Base-by-base conservation (phyloP, 1,140 invertebrate species). In the Heterodera carotae region DNA sequence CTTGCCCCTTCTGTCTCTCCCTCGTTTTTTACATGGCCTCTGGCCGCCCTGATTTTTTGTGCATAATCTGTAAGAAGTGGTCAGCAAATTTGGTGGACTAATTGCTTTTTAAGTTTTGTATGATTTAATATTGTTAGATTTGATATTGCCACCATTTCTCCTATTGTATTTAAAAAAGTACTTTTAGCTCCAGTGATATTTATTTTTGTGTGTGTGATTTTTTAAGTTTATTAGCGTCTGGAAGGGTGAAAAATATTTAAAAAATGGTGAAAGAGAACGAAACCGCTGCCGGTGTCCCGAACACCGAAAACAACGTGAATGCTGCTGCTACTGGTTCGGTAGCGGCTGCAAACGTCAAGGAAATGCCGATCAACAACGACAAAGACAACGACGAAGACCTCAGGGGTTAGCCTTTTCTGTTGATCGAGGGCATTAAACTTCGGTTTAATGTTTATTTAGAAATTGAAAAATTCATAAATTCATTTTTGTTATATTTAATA, bases 201-300 rank as follows among this genome's bases (percentile, higher is more conserved):
- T 66, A 66, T 66, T 66, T 66, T 29, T 34, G 6, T 27, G 29
- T 66, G 62, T 29, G 62, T 31, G 39, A 43, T 22, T 56, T 56
- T 56, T 22, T 22, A 56, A 22, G 12, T 56, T 56, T 56, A 56
- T 56, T 56, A 18, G 18, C 12, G 48, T 56, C 12, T 22, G 22
- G 22, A 56, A 56, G 22, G 22, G 48, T 56, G 48, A 56, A 56
- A 56, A 56, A 22, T 27, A n/a, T 15, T 7, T 66, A n/a, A 74
- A 62, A 33, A 74, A 56, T 74, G 43, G 72, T 66, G 29, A 74
- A 74, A 59, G 72, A 62, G 33, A 74, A 74, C 64, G 72, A 74
- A n/a, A 39, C 64, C 34, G 56, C 59, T 62, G 64, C 72, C 72
- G 56, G 36, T 62, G 48, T 59, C 27, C 64, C 43, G 29, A 33